Base-by-base conservation (phyloP, 2,797 vertebrate genomes). In the Scomberomorus guttatus region DNA sequence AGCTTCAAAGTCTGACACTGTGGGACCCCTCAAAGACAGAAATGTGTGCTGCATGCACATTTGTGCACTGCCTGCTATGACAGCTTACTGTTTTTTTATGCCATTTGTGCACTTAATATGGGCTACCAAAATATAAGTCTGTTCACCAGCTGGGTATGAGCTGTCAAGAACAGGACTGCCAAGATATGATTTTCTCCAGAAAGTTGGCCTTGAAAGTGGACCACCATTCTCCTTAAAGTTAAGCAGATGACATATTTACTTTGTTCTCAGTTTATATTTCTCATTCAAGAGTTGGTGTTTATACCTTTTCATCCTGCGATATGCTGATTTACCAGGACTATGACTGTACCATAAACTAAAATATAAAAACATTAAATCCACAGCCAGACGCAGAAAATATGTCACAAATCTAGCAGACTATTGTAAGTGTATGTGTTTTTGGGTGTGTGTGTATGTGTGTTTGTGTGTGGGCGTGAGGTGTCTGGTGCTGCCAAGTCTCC, bases 401-500 rank as follows among this genome's bases (percentile, higher is more conserved):
- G 39, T 56, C 55, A 50, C 39, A 37, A n/a, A 13, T 77, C 18
- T 18, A 18, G 29, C 20, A 62, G 12, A 6, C 51, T 42, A n/a
- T 32, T 57, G 42, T 25, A 61, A 67, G 64, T 12, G n/a, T 54
- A 25, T 54, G 22, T 15, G 17, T 60, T 29, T 65, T 39, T 75
- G 46, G 27, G n/a, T 70, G 12, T 65, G 27, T 10, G 32, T 51
- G 32, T 65, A 20, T 46, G 32, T 58, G 42, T 18, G 8, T 75
- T 59, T 71, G 72, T 46, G 59, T 20, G 68, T 58, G 57, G 9
- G 29, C 24, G 25, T 32, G 18, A 61, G 46, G 55, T 54, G 46
- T 70, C 9, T 68, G 54, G 48, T 54, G 59, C 64, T 81, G 75
- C 72, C 75, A 79, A 60, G 54, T 55, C 54, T 66, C 48, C 56